phyloP scores from a whole-genome alignment of 2,888 invertebrate species.

The Gryllus longicercus region DNA sequence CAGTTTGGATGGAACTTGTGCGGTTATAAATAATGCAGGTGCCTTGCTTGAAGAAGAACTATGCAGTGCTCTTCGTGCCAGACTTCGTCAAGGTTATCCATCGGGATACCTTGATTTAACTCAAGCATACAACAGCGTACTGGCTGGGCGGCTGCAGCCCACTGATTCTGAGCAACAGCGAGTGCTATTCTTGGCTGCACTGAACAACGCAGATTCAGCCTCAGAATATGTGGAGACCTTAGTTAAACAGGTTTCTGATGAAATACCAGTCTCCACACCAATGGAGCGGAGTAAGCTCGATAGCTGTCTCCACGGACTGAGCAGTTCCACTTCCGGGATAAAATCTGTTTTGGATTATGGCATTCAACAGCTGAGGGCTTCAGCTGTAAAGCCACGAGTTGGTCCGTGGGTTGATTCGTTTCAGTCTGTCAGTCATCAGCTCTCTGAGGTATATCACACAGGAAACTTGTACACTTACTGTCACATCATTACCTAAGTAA shows the following conservation, averaged over 20 bases:
- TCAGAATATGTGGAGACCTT: conserved; percentile 87
- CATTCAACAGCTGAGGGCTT: conserved; percentile 70
- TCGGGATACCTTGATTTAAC: conserved; percentile 72
- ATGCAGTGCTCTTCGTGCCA: conserved; percentile 66
- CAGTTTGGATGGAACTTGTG: conserved; percentile 93
- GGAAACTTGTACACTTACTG: conserved; percentile 5
- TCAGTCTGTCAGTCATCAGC: conserved; percentile 68
- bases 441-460: conserved; percentile 63
- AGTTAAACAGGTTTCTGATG: conserved; percentile 69
- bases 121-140: conserved; percentile 78
- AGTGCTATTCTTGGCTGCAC: conserved; percentile 70
- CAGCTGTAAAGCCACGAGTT: conserved; percentile 78
- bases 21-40: conserved; percentile 90
- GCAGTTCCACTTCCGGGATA: conserved; percentile 56
- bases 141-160: conserved; percentile 73
- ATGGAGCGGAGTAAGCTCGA: conserved; percentile 70
- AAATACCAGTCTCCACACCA: conserved; percentile 61
- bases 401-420: conserved; percentile 83
- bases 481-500: not conserved
- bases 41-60: conserved; percentile 83
- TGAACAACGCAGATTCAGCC: conserved; percentile 89
- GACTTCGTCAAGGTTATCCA: conserved; percentile 75
- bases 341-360: conserved; percentile 73
- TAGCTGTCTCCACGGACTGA: conserved; percentile 63
- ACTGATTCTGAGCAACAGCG: conserved; percentile 75